Conservation (phyloP, 2,113 vertebrate species). For the Balaeniceps rex region DNA sequence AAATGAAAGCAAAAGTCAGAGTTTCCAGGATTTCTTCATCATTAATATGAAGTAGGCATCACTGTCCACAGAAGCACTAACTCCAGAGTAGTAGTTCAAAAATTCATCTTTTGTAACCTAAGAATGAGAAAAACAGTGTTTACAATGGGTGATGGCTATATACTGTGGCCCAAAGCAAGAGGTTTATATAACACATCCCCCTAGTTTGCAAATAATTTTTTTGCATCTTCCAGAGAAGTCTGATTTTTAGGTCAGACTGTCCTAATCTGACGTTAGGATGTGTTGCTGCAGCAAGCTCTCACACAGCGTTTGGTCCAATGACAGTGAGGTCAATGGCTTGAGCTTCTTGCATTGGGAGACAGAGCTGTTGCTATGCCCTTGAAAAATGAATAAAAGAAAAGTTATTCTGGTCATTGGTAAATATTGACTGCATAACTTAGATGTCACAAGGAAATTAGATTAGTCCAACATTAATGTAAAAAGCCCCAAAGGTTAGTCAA, state of each 20-base stretch:
- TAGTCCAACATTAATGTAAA: neutral
- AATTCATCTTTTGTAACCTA: conserved; percentile 67
- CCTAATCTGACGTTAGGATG: neutral
- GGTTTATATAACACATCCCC: neutral
- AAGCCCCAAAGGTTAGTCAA: neutral
- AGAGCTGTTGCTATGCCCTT: neutral
- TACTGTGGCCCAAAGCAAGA: neutral
- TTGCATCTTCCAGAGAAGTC: neutral
- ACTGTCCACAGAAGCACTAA: conserved; percentile 57
- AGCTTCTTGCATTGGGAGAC: neutral
- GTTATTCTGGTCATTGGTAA: neutral
- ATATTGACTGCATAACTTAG: neutral
- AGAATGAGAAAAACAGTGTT: neutral
- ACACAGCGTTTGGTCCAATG: neutral
- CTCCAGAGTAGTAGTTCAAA: conserved; percentile 59
- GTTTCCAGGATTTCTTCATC: conserved; percentile 63
- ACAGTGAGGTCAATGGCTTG: neutral
- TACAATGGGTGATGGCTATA: neutral
- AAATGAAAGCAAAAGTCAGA: conserved; percentile 23
- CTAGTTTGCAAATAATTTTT: neutral
- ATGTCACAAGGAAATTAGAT: neutral
- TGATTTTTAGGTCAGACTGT: neutral
- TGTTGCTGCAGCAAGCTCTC: neutral
- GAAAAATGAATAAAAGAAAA: neutral
- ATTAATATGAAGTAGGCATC: conserved; percentile 66